Percentiles rank a stretch among this genome's conserved stretches.
phyloP scores from a whole-genome alignment of 2,113 vertebrate species.

The Hemibagrus wyckioides region DNA sequence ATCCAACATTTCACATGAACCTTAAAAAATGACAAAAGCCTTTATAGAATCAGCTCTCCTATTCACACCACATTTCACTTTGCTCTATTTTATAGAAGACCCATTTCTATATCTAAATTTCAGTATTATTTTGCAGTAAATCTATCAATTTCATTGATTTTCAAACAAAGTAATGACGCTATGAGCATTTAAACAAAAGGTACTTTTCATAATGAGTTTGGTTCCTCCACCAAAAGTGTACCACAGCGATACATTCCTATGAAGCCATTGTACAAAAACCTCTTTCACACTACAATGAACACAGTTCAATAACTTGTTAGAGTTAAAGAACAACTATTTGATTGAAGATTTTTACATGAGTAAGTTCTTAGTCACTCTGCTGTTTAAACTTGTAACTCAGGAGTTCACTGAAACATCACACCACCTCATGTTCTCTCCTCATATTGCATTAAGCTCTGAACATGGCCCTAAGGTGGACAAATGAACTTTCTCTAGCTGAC shows the following conservation, averaged over 20 bases:
- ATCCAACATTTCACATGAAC: neutral
- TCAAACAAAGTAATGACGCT: too few species aligned
- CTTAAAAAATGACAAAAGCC: neutral
- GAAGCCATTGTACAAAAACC: neutral
- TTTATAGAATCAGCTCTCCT: neutral
- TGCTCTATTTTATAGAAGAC: neutral
- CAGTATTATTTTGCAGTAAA: neutral
- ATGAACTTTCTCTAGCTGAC: too few species aligned
- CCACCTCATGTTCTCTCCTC: too few species aligned
- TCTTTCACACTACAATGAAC: neutral
- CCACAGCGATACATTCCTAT: constrained; percentile 53
- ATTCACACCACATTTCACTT: neutral
- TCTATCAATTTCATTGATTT: neutral
- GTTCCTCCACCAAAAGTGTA: neutral
- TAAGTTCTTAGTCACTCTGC: too few species aligned
- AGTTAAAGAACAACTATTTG: too few species aligned
- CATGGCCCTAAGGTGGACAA: too few species aligned
- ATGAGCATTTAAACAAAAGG: neutral
- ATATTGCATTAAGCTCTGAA: too few species aligned
- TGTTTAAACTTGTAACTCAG: too few species aligned
- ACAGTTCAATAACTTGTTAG: constrained; percentile 54
- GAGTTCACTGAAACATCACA: too few species aligned
- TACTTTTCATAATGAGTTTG: neutral
- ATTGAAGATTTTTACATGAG: too few species aligned
- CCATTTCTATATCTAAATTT: too few species aligned